Percentiles rank a stretch among this genome's conserved stretches.
Evolutionary conservation across 2,888 invertebrate species (phyloP).

Genomic region (Pilophorus perplexus): DNA sequence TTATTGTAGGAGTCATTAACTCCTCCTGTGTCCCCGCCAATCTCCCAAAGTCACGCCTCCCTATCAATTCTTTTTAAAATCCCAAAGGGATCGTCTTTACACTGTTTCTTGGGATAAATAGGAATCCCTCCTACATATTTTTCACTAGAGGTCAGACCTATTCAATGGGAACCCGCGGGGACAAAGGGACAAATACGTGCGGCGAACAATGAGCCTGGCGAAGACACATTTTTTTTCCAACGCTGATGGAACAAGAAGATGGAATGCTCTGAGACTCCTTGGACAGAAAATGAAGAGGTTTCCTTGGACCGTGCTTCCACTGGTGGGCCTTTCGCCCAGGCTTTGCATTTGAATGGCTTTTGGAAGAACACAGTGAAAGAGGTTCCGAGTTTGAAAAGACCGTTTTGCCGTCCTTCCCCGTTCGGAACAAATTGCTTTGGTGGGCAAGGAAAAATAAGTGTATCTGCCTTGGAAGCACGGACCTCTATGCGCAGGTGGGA

Average conservation of each 20-base stretch:
- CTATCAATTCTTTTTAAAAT: conserved; percentile 1
- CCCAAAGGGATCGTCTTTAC: no score
- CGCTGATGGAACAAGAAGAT: conserved; percentile 19
- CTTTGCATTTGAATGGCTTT: conserved; percentile 34
- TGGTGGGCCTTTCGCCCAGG: not conserved
- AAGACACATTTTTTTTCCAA: conserved; percentile 21
- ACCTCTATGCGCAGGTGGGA: conserved; percentile 28
- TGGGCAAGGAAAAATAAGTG: conserved; percentile 33
- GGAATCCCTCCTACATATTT: conserved; percentile 20
- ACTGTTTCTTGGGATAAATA: conserved; percentile 4
- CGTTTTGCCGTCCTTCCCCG: conserved; percentile 14
- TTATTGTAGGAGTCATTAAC: conserved; percentile 6
- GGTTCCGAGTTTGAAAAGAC: conserved; percentile 6
- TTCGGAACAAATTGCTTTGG: conserved; percentile 32
- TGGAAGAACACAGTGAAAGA: not conserved
- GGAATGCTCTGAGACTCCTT: conserved; percentile 10
- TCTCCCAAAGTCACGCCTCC: no score
- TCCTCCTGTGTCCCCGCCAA: no score
- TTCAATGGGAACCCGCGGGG: conserved; percentile 6
- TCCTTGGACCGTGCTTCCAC: conserved; percentile 18
- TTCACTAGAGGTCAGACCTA: conserved; percentile 24
- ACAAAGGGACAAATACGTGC: conserved; percentile 32
- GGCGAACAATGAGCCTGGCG: conserved; percentile 25
- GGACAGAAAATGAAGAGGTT: conserved; percentile 27
- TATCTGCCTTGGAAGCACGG: conserved; percentile 27